Evolutionary conservation across 2,888 invertebrate species (phyloP), one percentile per base, ranked within the genome.

Genomic region (Mystacides longicornis): DNA sequence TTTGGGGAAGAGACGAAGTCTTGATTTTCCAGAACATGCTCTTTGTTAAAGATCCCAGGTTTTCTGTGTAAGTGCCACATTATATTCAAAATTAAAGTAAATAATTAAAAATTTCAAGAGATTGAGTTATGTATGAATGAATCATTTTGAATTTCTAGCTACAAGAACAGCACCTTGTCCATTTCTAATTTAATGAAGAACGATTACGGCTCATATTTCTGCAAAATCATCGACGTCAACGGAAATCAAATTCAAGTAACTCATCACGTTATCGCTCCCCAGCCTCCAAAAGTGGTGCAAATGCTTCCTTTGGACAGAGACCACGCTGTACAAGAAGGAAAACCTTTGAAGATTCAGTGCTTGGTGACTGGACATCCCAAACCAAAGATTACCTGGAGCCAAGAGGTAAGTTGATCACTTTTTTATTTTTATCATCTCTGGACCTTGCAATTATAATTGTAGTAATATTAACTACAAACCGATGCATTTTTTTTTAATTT

Each of bases 311-410:
- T 58, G 56, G 57, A 62, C 62, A 62, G 46, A 2, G 33, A 42
- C 3, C 37, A 60, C 19, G 27, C 53, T 54, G 23, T 63, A 62
- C 14, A 55, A 56, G 64, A 67, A 52, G 74, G 73, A 9, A 69
- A 69, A 4, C 65, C 68, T 1, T 64, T 74, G 37, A 67, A 64
- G 11, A 60, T 78, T 51, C 65, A 67, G 7, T 77, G 77, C 61
- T 64, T 65, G 16, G 73, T 71, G 2, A 65, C 63, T 1, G 77
- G 77, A 31, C 64, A 65, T 58, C 77, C 77, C 1, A 64, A 67
- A 59, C 75, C 77, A 1, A 67, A 62, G 18, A 69, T 77, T 46
- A 67, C 67, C 7, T 78, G 77, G 77, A 70, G 73, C 14, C 73
- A 70, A 64, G 72, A 69, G 66, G 72, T 60, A 51, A 49, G 42